Percentiles rank a stretch among this genome's conserved stretches.
Evolutionary conservation across 1,140 invertebrate species (phyloP).

Genomic region (Argopecten irradians): DNA sequence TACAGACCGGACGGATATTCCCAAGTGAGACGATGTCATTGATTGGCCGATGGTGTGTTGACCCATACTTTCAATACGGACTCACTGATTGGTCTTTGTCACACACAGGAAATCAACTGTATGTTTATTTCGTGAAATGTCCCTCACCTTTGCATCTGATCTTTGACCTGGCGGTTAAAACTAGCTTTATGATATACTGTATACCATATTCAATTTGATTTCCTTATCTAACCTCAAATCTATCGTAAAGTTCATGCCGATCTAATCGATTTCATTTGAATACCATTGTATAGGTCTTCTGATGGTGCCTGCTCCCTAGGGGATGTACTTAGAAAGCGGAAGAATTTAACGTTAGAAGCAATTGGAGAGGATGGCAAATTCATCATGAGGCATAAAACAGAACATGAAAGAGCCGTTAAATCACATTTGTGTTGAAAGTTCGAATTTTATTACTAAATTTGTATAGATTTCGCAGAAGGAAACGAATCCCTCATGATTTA

Average conservation of each 20-base stretch:
- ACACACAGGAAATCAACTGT: not conserved
- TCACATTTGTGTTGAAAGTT: not conserved
- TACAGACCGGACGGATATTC: not conserved
- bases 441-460: not conserved
- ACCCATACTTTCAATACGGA: not conserved
- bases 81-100: not conserved
- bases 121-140: not conserved
- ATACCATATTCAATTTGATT: not conserved
- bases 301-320: not conserved
- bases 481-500: not conserved
- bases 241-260: not conserved
- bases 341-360: not conserved
- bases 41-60: not conserved
- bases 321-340: not conserved
- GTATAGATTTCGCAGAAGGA: not conserved
- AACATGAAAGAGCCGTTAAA: not conserved
- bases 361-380: not conserved
- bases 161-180: too few species aligned
- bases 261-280: not conserved
- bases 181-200: not conserved
- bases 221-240: not conserved
- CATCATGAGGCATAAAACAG: not conserved
- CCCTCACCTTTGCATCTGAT: too few species aligned
- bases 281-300: not conserved
- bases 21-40: not conserved